Base-by-base conservation (phyloP, 2,113 vertebrate species). In the Haemorhous mexicanus region DNA sequence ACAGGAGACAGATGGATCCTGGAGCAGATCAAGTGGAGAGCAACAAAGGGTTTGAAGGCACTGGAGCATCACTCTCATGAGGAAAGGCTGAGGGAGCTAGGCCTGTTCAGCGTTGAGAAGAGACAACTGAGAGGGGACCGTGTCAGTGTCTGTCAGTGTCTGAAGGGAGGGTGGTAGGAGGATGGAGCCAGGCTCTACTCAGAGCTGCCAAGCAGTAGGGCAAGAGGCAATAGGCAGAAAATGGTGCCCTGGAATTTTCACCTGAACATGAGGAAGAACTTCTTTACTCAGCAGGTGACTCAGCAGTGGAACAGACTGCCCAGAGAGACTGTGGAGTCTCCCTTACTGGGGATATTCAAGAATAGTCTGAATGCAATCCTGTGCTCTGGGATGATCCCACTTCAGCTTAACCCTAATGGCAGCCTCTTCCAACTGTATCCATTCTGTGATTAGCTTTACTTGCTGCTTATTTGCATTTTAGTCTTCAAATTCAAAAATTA, bases 361-460 rank as follows among this genome's bases (percentile, higher is more conserved):
- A 52, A 43, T 28, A 35, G 15, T 76, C 17, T 43, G 20, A 12
- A 32, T 35, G 37, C 16, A 50, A 3, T 81, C n/a, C 9, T 22
- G 26, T 58, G 26, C 20, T 35, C 35, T 43, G 20, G 8, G 16
- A 49, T 23, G 12, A 11, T 28, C 9, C 20, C 0, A 1, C 24
- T 24, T 66, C 43, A 49, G n/a, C 22, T 17, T 21, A 17, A 32
- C 17, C 21, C 21, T 58, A 32, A 17, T 11, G 35, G 11, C 63
- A 43, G 7, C 13, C 22, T 43, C 32, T 68, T 86, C 44, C 17
- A 59, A 6, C 21, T 49, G 33, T 32, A 35, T 13, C 20, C 20
- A 21, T 67, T 43, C 32, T 58, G 5, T 44, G 37, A 61, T 68
- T 33, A 61, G 46, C 37, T 61, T 49, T 27, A 22, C 22, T 58